Base-by-base conservation (phyloP, 1,140 invertebrate species). In the Uloborus diversus region DNA sequence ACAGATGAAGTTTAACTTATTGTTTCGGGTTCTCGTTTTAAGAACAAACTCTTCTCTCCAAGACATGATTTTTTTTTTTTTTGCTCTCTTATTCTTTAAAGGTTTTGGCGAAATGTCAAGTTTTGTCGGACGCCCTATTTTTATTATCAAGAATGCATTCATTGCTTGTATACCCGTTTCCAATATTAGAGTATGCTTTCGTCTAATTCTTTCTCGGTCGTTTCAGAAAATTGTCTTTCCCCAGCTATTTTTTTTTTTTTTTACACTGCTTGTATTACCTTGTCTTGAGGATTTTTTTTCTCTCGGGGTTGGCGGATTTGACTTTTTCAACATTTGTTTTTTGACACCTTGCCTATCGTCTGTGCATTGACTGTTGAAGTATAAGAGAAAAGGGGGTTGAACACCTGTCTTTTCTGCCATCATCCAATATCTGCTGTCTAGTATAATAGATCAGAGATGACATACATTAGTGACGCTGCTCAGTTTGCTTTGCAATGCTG, bases 91-190 rank as follows among this genome's bases (percentile, higher is more conserved):
- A 65, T 64, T 65, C 61, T 56, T 57, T 35, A 65, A 78, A 53
- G 7, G 59, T 66, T n/a, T n/a, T 78, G 73, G 73, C 73, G 25
- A n/a, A 30, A 7, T 32, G 57, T 78, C 73, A 78, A 78, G 73
- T 78, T 78, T 42, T 64, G 61, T 78, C 66, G 57, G 73, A 66
- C 73, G 49, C 49, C 73, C 73, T 78, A 78, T 78, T 78, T 78
- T 42, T 78, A 78, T 78, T 65, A 76, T 65, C 73, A 76, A 76
- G 73, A 65, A 78, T 78, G 73, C 61, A 66, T 78, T 78, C 73
- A 78, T 78, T 56, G 73, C 73, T 64, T 3, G 30, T 28, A 25
- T n/a, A 33, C 47, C 27, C 61, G 47, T 76, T 76, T 65, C 61
- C 57, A 75, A 75, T 75, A 75, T 75, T 75, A 75, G 71, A 75